Evolutionary conservation across 2,888 invertebrate genomes (phyloP).

Genomic region (Drosophila meridiana): DNA sequence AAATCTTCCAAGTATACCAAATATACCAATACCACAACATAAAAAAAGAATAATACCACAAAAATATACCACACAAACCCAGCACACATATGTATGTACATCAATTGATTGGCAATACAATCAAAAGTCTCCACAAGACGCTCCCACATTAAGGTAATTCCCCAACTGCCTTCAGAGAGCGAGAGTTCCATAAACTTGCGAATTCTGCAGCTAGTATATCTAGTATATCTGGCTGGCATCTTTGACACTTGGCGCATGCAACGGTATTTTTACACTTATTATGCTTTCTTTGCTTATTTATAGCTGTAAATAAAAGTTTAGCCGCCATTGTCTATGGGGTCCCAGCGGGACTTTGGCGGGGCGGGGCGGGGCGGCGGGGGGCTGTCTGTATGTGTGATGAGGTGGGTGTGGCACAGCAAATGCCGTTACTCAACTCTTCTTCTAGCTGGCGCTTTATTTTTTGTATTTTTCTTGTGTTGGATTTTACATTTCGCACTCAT

Average conservation of each 20-base stretch:
- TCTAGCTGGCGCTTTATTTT: constrained; percentile 1
- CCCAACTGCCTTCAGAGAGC: background rate
- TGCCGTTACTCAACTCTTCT: constrained; percentile 28
- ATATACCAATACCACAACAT: too few species aligned
- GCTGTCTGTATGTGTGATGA: background rate
- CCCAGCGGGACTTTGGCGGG: background rate
- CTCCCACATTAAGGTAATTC: background rate
- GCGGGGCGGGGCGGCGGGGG: background rate
- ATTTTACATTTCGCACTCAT: constrained; percentile 49
- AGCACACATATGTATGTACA: background rate
- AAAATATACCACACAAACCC: background rate
- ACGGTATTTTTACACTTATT: constrained; percentile 8
- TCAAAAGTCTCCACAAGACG: background rate
- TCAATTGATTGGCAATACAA: background rate
- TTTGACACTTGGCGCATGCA: constrained; percentile 9
- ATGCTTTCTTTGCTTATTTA: constrained; percentile 16
- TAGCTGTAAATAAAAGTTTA: constrained; percentile 43
- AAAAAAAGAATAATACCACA: background rate
- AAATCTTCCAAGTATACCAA: too few species aligned
- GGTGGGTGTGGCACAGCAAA: constrained; percentile 7
- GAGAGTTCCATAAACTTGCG: background rate
- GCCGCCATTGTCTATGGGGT: constrained; percentile 38
- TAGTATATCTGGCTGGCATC: background rate
- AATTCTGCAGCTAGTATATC: background rate
- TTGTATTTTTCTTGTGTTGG: constrained; percentile 11